Evolutionary conservation across 2,888 invertebrate species (phyloP).

Genomic region (Unio pictorum): DNA sequence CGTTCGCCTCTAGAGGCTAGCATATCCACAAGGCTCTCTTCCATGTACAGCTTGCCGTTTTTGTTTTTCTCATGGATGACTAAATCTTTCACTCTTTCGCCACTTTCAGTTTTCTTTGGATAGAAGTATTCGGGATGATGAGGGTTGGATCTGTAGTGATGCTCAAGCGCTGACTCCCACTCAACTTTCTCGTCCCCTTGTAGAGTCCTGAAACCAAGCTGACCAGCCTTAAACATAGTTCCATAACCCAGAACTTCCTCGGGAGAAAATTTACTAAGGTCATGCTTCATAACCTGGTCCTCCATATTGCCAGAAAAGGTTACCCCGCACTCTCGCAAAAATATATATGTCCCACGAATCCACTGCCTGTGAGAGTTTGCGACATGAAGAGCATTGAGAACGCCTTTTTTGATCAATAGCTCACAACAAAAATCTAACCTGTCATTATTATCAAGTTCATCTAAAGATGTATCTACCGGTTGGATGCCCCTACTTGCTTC

Average conservation of each 20-base stretch:
- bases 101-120: slow-evolving; percentile 8
- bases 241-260: slow-evolving; percentile 29
- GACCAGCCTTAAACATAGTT: slow-evolving; percentile 30
- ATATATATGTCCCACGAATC: slow-evolving; percentile 15
- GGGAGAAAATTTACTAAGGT: slow-evolving; percentile 30
- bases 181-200: slow-evolving; percentile 19
- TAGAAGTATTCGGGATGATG: slow-evolving; percentile 38
- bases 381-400: slow-evolving; percentile 15
- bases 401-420: slow-evolving; percentile 16
- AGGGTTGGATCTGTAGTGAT: slow-evolving; percentile 27
- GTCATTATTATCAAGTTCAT: neutral
- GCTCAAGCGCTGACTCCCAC: slow-evolving; percentile 19
- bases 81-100: slow-evolving; percentile 11
- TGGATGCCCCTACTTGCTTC: slow-evolving; percentile 10
- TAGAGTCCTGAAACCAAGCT: slow-evolving; percentile 12
- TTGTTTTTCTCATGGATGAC: slow-evolving; percentile 13
- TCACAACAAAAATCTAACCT: slow-evolving; percentile 10
- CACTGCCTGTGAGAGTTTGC: slow-evolving; percentile 26
- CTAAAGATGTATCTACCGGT: neutral
- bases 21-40: slow-evolving; percentile 35
- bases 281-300: slow-evolving; percentile 17
- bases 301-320: slow-evolving; percentile 20
- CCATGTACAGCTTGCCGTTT: slow-evolving; percentile 16
- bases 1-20: slow-evolving; percentile 27
- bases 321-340: slow-evolving; percentile 15